Conservation (phyloP, 2,888 invertebrate genomes). For the Apodemia hepburni region DNA sequence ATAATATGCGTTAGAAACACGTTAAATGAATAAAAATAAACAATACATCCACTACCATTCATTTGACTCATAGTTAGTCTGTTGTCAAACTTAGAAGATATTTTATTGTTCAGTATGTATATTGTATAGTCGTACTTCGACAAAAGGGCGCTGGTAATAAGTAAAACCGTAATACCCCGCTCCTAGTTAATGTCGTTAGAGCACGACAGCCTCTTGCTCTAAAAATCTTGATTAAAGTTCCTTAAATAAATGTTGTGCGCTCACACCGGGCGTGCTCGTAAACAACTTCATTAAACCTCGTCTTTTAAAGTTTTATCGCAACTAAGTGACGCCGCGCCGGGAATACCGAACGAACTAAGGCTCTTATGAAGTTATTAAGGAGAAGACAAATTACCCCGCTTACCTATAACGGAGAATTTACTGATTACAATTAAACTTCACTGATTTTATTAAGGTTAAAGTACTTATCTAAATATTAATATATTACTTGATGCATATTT, state of each 20-base stretch:
- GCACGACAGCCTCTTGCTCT: conserved; percentile 2
- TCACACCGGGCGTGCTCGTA: conserved; percentile 18
- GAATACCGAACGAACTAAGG: conserved; percentile 20
- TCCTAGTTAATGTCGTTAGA: neutral
- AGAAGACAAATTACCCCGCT: conserved; percentile 27
- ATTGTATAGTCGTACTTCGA: no score
- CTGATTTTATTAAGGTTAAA: no score
- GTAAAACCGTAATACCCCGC: no score
- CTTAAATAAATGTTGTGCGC: conserved; percentile 8
- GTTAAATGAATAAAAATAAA: no score
- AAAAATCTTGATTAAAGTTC: conserved; percentile 8
- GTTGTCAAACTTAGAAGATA: no score
- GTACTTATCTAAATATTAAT: no score
- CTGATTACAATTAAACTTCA: neutral
- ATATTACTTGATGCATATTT: no score
- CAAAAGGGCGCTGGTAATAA: no score
- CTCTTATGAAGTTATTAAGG: conserved; percentile 29
- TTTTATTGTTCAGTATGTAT: no score
- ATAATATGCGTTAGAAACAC: no score
- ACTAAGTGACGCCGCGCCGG: conserved; percentile 16
- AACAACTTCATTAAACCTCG: conserved; percentile 24
- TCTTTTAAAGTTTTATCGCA: conserved; percentile 22
- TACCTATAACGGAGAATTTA: conserved; percentile 21
- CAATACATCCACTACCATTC: no score
- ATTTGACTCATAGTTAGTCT: no score